A percentile compares a stretch with the other conserved stretches of the same genome.
Evolutionary conservation across 2,888 invertebrate species (phyloP).

Genomic region (Cheilosia impressa): DNA sequence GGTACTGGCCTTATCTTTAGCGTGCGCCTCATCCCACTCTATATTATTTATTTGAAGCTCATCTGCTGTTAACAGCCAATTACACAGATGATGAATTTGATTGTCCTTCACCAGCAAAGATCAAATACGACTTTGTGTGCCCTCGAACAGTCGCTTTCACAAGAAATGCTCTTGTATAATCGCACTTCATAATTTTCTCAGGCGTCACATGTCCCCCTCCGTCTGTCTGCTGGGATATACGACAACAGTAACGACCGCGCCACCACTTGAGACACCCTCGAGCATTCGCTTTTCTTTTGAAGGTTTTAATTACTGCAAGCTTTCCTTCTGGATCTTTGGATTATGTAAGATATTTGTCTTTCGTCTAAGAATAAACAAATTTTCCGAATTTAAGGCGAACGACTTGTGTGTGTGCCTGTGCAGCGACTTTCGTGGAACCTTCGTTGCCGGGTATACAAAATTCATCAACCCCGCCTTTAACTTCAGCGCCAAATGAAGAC

Average conservation of each 20-base stretch:
- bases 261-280: constrained; percentile 69
- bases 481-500: constrained; percentile 32
- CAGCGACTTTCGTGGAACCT: constrained; percentile 34
- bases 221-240: neutral
- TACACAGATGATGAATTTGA: constrained; percentile 32
- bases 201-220: neutral
- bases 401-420: constrained; percentile 23
- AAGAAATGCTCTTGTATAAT: constrained; percentile 18
- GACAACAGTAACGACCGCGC: constrained; percentile 31
- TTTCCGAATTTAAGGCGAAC: constrained; percentile 55
- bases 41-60: constrained; percentile 16
- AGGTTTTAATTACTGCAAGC: constrained; percentile 70
- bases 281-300: constrained; percentile 37
- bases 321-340: constrained; percentile 44
- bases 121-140: constrained; percentile 2
- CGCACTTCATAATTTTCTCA: constrained; percentile 39
- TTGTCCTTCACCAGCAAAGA: constrained; percentile 4
- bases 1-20: no score
- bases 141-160: neutral
- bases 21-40: neutral
- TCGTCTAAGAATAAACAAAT: constrained; percentile 54
- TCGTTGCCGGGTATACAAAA: constrained; percentile 43
- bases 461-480: constrained; percentile 51
- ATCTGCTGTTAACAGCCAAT: constrained; percentile 28
- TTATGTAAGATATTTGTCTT: constrained; percentile 67